phyloP scores from a whole-genome alignment of 2,113 vertebrate species.

The Clarias macrocephalus region DNA sequence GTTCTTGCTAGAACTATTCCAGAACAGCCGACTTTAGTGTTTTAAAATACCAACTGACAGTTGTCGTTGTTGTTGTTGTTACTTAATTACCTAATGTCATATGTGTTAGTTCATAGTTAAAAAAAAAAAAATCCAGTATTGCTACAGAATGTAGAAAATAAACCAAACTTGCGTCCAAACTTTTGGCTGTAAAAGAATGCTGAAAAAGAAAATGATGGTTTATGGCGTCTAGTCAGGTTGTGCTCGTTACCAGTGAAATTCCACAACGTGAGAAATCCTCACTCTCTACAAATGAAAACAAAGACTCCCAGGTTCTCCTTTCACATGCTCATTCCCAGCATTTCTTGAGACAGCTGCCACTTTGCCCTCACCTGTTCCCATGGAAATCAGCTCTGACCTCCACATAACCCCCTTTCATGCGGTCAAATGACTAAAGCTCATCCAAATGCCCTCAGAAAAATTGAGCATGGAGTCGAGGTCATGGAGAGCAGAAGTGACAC shows the following conservation, averaged over 20 bases:
- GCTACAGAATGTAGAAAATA: too few relatives aligned
- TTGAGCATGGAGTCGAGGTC: not conserved
- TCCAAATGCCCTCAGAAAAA: not conserved
- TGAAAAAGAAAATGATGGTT: not conserved
- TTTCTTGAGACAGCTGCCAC: conserved; percentile 65
- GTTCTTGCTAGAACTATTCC: too few relatives aligned
- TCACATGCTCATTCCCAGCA: conserved; percentile 70
- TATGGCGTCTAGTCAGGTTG: not conserved
- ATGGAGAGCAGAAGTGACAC: not conserved
- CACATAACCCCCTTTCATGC: conserved; percentile 54
- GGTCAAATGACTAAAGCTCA: conserved; percentile 18
- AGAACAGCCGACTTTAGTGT: too few relatives aligned
- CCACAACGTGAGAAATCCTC: conserved; percentile 32
- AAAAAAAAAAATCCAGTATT: too few relatives aligned
- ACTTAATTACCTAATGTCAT: too few relatives aligned
- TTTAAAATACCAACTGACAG: too few relatives aligned
- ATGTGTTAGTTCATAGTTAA: too few relatives aligned
- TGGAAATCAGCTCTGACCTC: conserved; percentile 54
- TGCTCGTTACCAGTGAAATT: conserved; percentile 15
- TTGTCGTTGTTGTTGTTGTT: too few relatives aligned
- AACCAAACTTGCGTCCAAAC: too few relatives aligned
- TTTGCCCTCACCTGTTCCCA: conserved; percentile 56
- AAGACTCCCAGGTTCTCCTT: conserved; percentile 53
- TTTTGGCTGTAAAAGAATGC: too few relatives aligned
- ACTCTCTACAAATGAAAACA: conserved; percentile 42